Evolutionary conservation across 2,888 invertebrate genomes (phyloP).

Genomic region (Hydrotaea cyrtoneurina): DNA sequence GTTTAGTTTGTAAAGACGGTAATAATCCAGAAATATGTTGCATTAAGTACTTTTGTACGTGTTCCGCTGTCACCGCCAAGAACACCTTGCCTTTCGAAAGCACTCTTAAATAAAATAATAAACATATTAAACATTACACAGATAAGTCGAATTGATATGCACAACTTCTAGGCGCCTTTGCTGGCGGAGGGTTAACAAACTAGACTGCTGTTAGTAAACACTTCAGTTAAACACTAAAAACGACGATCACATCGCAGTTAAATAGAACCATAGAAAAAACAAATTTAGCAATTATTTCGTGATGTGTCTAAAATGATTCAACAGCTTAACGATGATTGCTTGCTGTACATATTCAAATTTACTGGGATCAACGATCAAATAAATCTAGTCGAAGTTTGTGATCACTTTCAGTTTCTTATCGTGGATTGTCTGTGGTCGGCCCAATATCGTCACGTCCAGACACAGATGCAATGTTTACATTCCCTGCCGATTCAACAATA

Average conservation of each 20-base stretch:
- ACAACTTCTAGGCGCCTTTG: too few species aligned
- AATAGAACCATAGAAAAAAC: neutral
- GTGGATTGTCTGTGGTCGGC: slow-evolving; percentile 60
- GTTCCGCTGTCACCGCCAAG: too few species aligned
- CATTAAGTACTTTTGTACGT: too few species aligned
- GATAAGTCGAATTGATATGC: too few species aligned
- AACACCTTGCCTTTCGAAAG: too few species aligned
- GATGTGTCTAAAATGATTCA: slow-evolving; percentile 34
- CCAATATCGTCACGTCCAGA: slow-evolving; percentile 51
- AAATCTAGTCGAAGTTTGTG: slow-evolving; percentile 49
- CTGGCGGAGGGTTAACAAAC: too few species aligned
- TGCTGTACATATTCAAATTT: slow-evolving; percentile 59
- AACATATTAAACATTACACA: too few species aligned
- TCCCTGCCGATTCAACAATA: slow-evolving; percentile 51
- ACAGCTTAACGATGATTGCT: slow-evolving; percentile 66
- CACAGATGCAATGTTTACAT: slow-evolving; percentile 42
- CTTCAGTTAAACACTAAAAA: neutral
- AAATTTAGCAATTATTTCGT: neutral
- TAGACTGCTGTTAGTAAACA: neutral
- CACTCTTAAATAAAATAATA: too few species aligned
- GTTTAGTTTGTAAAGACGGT: too few species aligned
- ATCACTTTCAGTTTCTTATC: slow-evolving; percentile 61
- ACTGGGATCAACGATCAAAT: slow-evolving; percentile 63
- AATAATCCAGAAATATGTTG: too few species aligned
- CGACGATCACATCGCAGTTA: neutral